Conservation (phyloP, 2,888 invertebrate genomes). For the Drosophila lacicola region DNA sequence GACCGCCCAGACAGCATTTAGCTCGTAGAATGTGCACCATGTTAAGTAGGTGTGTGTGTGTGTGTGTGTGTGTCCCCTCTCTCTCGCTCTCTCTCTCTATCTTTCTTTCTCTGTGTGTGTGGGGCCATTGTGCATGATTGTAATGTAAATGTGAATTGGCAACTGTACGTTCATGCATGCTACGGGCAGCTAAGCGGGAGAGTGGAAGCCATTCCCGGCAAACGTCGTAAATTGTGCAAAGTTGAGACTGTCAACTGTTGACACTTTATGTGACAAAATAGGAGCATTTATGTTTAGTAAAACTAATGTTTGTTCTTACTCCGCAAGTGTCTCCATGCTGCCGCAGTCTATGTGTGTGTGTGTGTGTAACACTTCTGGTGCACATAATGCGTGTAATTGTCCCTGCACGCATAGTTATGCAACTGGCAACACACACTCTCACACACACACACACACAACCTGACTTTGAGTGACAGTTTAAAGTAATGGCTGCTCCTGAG, state of each 20-base stretch:
- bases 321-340: not conserved
- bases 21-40: not conserved
- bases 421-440: slow-evolving; percentile 14
- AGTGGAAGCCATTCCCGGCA: slow-evolving; percentile 10
- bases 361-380: slow-evolving; percentile 27
- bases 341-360: not conserved
- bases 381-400: slow-evolving; percentile 60
- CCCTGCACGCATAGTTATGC: slow-evolving; percentile 48
- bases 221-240: slow-evolving; percentile 64
- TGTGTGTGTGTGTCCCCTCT: not conserved
- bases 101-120: slow-evolving; percentile 9
- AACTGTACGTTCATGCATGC: slow-evolving; percentile 23
- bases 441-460: slow-evolving; percentile 1
- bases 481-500: slow-evolving; percentile 41
- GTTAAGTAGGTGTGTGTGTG: not conserved
- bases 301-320: slow-evolving; percentile 55
- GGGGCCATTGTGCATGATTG: slow-evolving; percentile 36
- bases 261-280: slow-evolving; percentile 69
- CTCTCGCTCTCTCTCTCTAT: too few relatives aligned
- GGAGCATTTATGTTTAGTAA: slow-evolving; percentile 60
- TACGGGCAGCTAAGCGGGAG: not conserved
- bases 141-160: slow-evolving; percentile 55
- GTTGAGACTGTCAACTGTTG: slow-evolving; percentile 69
- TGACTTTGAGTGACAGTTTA: slow-evolving; percentile 54
- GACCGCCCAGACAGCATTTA: not conserved